Conservation (phyloP, 2,888 invertebrate genomes). For the Rugalucina vietnamica region DNA sequence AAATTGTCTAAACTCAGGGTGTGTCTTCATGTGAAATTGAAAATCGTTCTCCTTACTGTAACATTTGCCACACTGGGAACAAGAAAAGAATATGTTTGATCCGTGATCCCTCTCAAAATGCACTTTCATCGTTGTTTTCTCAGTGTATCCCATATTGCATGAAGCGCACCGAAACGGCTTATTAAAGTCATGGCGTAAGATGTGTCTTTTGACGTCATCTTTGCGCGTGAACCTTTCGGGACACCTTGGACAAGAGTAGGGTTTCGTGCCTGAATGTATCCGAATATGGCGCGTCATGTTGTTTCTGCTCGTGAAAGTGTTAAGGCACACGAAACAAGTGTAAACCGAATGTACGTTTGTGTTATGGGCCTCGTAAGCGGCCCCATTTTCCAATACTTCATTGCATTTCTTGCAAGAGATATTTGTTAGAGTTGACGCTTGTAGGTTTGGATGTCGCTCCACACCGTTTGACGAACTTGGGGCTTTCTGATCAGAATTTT, state of each 20-base stretch:
- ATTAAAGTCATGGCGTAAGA: slow-evolving; percentile 73
- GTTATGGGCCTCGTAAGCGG: slow-evolving; percentile 71
- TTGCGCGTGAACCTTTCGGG: slow-evolving; percentile 72
- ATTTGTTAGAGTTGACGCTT: slow-evolving; percentile 46
- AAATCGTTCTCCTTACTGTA: slow-evolving; percentile 64
- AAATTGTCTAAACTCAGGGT: slow-evolving; percentile 71
- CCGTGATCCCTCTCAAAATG: slow-evolving; percentile 73
- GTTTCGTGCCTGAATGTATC: slow-evolving; percentile 74
- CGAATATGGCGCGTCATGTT: slow-evolving; percentile 77
- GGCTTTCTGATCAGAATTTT: no score
- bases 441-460: slow-evolving; percentile 7
- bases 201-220: slow-evolving; percentile 76
- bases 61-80: slow-evolving; percentile 75
- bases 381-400: slow-evolving; percentile 58
- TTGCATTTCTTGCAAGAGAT: slow-evolving; percentile 71
- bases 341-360: slow-evolving; percentile 66
- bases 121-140: slow-evolving; percentile 69
- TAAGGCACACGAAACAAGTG: slow-evolving; percentile 73
- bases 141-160: slow-evolving; percentile 75
- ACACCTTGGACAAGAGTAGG: slow-evolving; percentile 72
- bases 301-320: slow-evolving; percentile 74
- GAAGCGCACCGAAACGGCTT: slow-evolving; percentile 74
- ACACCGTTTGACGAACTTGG: no score
- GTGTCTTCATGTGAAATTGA: slow-evolving; percentile 72
- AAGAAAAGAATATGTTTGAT: slow-evolving; percentile 67